Evolutionary conservation across 2,113 vertebrate genomes (phyloP), one percentile per base, ranked within the genome.

Genomic region (Neopipo cinnamomea): DNA sequence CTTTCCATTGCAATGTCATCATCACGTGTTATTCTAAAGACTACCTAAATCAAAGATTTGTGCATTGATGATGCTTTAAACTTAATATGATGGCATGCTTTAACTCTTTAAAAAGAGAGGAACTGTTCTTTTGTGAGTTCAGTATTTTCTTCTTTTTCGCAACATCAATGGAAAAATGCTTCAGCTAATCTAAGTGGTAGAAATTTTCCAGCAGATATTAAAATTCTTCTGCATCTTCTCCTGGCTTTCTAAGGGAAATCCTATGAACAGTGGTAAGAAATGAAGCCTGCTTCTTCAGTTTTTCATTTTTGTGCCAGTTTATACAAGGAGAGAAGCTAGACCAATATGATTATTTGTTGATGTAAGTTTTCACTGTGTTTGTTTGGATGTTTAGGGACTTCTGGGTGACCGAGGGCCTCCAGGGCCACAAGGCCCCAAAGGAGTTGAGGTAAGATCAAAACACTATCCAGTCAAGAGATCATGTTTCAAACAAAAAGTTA

Each of bases 341-440:
- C 33, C 63, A 53, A 16, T 15, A 2, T 52, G 47, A 22, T 7
- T 72, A 6, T 65, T 59, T 42, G 14, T 6, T 73, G 20, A 39
- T 68, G 24, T 10, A 84, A 63, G 12, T 46, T 91, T 85, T 91
- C 30, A 72, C 37, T 75, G 12, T 95, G 21, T 78, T 17, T 95
- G 14, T 92, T 65, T 97, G 95, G 17, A 78, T 88, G 82, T 98
- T 94, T 82, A 99, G 99, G 99, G 99, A 96, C 72, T 98, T 82
- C 97, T 98, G 89, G 99, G 99, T 97, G 97, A 97, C 25, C 98
- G 98, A 96, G 99, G 99, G 4, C 98, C 97, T 80, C 98, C 97
- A 86, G 99, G 99, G 62, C 98, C 98, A 37, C 98, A 95, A 8
- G 99, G 99, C 47, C 98, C 99, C 91, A 98, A 99, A 97, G 99